phyloP scores from a whole-genome alignment of 2,113 vertebrate species.

The Morone chrysops region DNA sequence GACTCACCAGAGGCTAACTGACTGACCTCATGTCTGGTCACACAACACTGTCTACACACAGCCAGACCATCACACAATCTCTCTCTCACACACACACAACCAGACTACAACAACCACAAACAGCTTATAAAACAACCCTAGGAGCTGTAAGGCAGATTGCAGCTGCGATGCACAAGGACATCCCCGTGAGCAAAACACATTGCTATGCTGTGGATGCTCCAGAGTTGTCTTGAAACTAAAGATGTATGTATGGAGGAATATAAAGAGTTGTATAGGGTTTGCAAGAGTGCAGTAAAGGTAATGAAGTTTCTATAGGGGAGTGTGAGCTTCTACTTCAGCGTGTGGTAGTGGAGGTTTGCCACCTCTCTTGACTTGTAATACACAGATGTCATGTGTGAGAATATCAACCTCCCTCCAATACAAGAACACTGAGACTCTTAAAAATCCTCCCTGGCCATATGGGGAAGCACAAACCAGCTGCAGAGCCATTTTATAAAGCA shows the following conservation, averaged over 20 bases:
- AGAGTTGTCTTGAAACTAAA: neutral
- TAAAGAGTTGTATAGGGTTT: slow-evolving; percentile 7
- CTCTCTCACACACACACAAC: slow-evolving; percentile 9
- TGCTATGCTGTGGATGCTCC: slow-evolving; percentile 31
- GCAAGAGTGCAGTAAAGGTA: neutral
- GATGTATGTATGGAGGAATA: slow-evolving; percentile 17
- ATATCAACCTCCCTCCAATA: slow-evolving; percentile 37
- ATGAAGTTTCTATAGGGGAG: neutral
- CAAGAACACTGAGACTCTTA: slow-evolving; percentile 58
- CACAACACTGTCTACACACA: slow-evolving; percentile 55
- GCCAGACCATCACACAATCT: slow-evolving; percentile 7
- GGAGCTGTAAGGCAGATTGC: slow-evolving; percentile 22
- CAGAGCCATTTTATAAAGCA: slow-evolving; percentile 67
- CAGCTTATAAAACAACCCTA: slow-evolving; percentile 23
- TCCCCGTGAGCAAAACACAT: slow-evolving; percentile 18
- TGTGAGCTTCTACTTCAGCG: neutral
- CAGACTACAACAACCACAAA: slow-evolving; percentile 39
- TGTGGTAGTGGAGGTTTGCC: slow-evolving; percentile 14
- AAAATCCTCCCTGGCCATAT: slow-evolving; percentile 48
- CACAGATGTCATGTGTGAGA: slow-evolving; percentile 27
- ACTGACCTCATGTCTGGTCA: slow-evolving; percentile 68
- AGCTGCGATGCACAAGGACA: slow-evolving; percentile 13
- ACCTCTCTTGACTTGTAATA: slow-evolving; percentile 43
- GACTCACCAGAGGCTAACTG: slow-evolving; percentile 62
- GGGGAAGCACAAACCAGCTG: slow-evolving; percentile 61